phyloP scores from a whole-genome alignment of 2,797 vertebrate genomes.

The Cheirogaleus major region DNA sequence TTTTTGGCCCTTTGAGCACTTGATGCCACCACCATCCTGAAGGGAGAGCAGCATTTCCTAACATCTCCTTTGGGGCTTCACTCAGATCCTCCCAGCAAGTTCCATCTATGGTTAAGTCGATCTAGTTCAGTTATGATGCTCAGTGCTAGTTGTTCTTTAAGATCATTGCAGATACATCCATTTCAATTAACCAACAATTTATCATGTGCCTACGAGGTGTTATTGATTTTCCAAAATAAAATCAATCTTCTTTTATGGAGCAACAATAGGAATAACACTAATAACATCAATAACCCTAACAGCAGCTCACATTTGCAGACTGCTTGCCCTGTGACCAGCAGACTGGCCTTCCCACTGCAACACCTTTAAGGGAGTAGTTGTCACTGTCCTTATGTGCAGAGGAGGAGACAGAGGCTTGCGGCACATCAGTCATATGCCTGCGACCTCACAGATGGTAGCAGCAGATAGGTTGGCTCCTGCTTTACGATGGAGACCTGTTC shows the following conservation, averaged over 20 bases:
- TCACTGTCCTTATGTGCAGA: neutral
- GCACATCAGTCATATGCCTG: neutral
- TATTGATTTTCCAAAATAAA: neutral
- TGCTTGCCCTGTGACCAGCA: neutral
- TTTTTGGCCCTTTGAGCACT: neutral
- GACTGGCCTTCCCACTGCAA: neutral
- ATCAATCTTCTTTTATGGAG: neutral
- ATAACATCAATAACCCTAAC: neutral
- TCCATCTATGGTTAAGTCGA: accelerated
- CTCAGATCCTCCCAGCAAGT: neutral
- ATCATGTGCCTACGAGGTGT: neutral
- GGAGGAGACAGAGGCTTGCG: neutral
- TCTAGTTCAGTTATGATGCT: neutral
- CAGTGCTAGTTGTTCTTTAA: neutral
- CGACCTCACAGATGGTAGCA: neutral
- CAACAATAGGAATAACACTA: neutral
- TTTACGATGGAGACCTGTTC: accelerated
- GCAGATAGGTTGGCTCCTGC: neutral
- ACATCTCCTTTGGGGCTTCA: neutral
- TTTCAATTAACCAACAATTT: neutral
- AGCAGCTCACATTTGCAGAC: neutral
- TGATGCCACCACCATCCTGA: neutral
- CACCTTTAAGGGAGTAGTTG: neutral
- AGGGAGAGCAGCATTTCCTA: neutral
- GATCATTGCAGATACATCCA: neutral